phyloP scores from a whole-genome alignment of 2,888 invertebrate genomes.

The Hypomecis atomaria region DNA sequence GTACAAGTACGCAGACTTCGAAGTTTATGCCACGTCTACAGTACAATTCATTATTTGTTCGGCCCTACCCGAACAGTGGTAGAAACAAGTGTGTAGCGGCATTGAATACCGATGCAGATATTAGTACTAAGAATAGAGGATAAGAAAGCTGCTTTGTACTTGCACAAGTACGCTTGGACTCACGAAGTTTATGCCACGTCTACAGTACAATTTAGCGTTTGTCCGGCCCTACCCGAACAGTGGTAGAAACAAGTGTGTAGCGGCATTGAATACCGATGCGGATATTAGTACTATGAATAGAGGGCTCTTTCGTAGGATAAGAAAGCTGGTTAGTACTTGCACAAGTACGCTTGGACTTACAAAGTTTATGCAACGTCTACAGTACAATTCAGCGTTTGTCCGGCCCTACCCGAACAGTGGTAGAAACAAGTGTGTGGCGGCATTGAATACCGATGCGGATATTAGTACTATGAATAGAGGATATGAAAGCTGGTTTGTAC shows the following conservation, averaged over 20 bases:
- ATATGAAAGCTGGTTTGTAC: too few relatives aligned
- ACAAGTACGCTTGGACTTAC: too few relatives aligned
- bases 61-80: slow-evolving; percentile 4
- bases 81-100: slow-evolving; percentile 17
- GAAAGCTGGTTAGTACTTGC: too few relatives aligned
- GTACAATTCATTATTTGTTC: neutral
- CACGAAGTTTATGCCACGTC: too few relatives aligned
- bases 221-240: neutral
- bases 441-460: slow-evolving; percentile 25
- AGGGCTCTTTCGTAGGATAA: too few relatives aligned
- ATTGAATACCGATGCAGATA: slow-evolving; percentile 25
- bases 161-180: too few relatives aligned
- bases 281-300: too few relatives aligned
- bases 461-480: too few relatives aligned
- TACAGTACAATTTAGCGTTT: neutral
- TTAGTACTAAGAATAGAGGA: too few relatives aligned
- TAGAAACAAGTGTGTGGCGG: slow-evolving; percentile 18
- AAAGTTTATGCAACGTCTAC: neutral
- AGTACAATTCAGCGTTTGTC: neutral
- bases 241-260: slow-evolving; percentile 17
- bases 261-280: slow-evolving; percentile 25
- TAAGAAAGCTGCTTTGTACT: too few relatives aligned
- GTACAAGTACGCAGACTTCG: too few relatives aligned
- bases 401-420: slow-evolving; percentile 1
- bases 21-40: neutral